A percentile compares a stretch with the other conserved stretches of the same genome.
phyloP scores from a whole-genome alignment of 2,113 vertebrate genomes.

The Cynoglossus semilaevis region DNA sequence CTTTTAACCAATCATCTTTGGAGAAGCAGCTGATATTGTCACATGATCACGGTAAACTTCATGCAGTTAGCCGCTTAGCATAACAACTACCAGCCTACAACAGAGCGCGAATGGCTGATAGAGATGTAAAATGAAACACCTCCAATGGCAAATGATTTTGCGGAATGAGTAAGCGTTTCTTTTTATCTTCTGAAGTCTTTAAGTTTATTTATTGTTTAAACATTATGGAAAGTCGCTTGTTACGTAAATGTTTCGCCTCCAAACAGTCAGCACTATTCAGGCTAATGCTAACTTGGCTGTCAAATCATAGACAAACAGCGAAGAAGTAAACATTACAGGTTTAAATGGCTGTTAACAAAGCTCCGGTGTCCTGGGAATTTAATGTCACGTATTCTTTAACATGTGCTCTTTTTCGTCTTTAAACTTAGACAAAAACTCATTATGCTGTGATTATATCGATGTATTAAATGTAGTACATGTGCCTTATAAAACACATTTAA shows the following conservation, averaged over 20 bases:
- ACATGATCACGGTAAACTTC: conserved; percentile 65
- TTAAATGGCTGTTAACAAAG: not conserved
- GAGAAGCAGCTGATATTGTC: conserved; percentile 71
- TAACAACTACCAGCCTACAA: conserved; percentile 23
- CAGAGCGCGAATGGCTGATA: not conserved
- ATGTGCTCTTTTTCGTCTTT: conserved; percentile 7
- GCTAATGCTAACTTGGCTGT: conserved; percentile 46
- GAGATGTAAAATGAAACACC: conserved; percentile 1
- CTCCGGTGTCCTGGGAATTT: not conserved
- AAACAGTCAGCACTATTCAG: conserved; percentile 13
- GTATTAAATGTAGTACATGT: too few relatives aligned
- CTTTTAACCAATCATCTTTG: conserved; percentile 47
- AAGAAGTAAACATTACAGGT: not conserved
- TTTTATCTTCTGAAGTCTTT: rapidly evolving
- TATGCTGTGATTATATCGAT: too few relatives aligned
- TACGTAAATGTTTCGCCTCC: not conserved
- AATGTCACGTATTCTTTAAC: not conserved
- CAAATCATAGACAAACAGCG: not conserved
- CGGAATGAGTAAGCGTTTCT: conserved; percentile 50
- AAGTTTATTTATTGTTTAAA: not conserved
- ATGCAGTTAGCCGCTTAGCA: conserved; percentile 25
- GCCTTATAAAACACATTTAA: too few relatives aligned
- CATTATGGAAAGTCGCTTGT: conserved; percentile 1
- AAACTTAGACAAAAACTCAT: not conserved
- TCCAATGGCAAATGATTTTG: not conserved